phyloP scores from a whole-genome alignment of 2,113 vertebrate species.

The Sialia sialis region DNA sequence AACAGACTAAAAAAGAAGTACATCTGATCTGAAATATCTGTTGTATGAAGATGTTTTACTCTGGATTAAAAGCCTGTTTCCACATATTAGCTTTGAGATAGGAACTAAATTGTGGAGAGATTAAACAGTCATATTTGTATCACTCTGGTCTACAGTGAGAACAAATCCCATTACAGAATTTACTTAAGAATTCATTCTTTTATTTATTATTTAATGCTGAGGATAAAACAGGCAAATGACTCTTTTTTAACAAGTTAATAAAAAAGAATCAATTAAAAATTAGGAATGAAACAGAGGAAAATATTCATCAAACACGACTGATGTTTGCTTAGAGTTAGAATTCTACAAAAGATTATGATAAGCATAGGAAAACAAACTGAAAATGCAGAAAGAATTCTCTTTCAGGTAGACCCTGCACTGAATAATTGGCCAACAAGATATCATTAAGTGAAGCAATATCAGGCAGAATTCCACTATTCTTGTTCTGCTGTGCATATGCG shows the following conservation, averaged over 20 bases:
- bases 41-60: neutral
- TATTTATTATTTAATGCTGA: neutral
- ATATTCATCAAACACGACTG: neutral
- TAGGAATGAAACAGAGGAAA: neutral
- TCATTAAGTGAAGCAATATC: neutral
- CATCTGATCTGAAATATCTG: neutral
- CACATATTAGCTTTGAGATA: neutral
- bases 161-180: neutral
- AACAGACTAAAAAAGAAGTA: neutral
- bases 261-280: neutral
- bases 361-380: neutral
- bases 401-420: neutral
- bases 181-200: neutral
- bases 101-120: neutral
- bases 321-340: neutral
- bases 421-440: neutral
- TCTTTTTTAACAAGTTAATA: neutral
- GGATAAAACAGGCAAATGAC: neutral
- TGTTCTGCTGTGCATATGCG: neutral
- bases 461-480: neutral
- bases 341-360: neutral
- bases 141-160: neutral
- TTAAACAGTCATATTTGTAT: neutral
- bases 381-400: neutral
- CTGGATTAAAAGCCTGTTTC: neutral